phyloP scores from a whole-genome alignment of 2,113 vertebrate genomes.

The Cettia cetti region DNA sequence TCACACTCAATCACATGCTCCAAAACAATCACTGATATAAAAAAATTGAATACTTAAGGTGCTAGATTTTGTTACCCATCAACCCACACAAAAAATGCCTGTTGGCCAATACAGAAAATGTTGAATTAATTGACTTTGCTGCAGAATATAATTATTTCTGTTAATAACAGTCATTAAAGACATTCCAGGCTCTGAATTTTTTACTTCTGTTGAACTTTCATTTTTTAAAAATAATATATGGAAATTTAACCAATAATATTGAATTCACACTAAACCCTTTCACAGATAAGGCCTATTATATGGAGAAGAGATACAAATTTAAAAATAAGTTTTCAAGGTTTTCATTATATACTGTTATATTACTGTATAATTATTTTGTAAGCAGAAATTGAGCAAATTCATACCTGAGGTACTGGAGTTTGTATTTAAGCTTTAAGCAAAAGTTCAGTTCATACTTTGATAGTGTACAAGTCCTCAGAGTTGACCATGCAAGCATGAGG shows the following conservation, averaged over 20 bases:
- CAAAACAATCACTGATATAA: neutral
- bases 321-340: neutral
- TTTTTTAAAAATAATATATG: neutral
- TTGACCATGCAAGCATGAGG: neutral
- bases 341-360: neutral
- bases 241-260: neutral
- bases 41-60: neutral
- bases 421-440: neutral
- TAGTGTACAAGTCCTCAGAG: neutral
- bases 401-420: neutral
- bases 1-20: neutral
- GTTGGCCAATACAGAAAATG: neutral
- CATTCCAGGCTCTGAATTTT: neutral
- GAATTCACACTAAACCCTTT: neutral
- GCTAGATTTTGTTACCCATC: neutral
- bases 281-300: neutral
- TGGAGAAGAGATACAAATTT: neutral
- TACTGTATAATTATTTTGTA: neutral
- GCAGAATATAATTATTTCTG: neutral
- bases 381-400: neutral
- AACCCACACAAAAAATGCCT: fast-evolving
- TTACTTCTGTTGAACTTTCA: neutral
- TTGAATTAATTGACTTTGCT: neutral
- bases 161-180: neutral
- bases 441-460: neutral